Percentiles rank a stretch among this genome's conserved stretches.
Conservation (phyloP, 1,140 invertebrate species). For the Drosophila guanche region DNA sequence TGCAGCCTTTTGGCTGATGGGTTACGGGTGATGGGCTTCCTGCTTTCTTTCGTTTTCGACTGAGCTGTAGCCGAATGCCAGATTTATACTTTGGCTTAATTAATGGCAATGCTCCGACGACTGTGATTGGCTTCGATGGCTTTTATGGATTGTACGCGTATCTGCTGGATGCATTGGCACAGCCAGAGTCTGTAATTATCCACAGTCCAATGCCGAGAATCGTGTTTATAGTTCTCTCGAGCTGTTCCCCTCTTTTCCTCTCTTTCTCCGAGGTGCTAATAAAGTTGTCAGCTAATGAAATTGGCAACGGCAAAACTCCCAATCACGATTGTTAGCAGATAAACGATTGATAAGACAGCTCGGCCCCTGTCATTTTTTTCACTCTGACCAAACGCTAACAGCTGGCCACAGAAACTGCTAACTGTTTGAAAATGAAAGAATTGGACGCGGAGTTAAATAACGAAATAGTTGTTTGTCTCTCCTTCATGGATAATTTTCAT, state of each 20-base stretch:
- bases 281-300: conserved; percentile 70
- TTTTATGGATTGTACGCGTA: conserved; percentile 54
- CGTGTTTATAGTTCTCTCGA: conserved; percentile 28
- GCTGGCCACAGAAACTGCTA: background rate
- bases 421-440: too few species aligned
- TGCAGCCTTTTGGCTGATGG: too few species aligned
- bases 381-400: background rate
- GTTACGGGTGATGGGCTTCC: conserved; percentile 8
- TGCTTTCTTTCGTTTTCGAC: conserved; percentile 42
- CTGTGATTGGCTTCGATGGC: conserved; percentile 41
- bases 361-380: background rate
- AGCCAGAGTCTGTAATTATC: conserved; percentile 52
- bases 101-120: conserved; percentile 59
- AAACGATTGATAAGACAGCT: conserved; percentile 32
- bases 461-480: too few species aligned
- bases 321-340: conserved; percentile 17
- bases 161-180: conserved; percentile 44
- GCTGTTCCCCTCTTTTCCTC: background rate
- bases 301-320: conserved; percentile 36
- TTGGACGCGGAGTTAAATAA: too few species aligned
- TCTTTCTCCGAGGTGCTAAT: conserved; percentile 45
- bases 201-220: conserved; percentile 14
- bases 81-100: conserved; percentile 71
- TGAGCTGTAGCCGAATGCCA: conserved; percentile 29
- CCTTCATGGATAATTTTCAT: too few species aligned